phyloP scores from a whole-genome alignment of 2,113 vertebrate species.

The Elaphurus davidianus region DNA sequence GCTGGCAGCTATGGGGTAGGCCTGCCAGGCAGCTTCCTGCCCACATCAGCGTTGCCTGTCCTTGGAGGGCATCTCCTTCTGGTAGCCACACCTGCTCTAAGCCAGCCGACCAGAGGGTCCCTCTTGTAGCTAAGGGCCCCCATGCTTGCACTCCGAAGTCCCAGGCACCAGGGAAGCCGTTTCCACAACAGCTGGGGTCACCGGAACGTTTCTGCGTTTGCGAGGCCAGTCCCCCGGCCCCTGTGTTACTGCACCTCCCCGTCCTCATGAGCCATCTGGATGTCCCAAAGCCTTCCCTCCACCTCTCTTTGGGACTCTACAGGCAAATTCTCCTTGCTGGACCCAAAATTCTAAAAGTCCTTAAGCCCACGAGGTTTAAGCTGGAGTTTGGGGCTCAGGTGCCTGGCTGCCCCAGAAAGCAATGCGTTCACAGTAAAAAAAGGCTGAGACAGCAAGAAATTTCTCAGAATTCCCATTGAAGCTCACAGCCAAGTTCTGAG shows the following conservation, averaged over 20 bases:
- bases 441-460: neutral
- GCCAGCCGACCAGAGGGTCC: neutral
- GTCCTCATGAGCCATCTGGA: neutral
- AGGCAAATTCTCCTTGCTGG: neutral
- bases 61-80: neutral
- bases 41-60: neutral
- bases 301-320: neutral
- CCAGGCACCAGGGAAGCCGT: neutral
- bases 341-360: neutral
- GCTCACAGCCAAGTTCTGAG: neutral
- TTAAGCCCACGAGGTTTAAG: neutral
- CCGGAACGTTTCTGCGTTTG: neutral
- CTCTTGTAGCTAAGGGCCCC: neutral
- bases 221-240: neutral
- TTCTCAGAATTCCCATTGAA: neutral
- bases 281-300: neutral
- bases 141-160: neutral
- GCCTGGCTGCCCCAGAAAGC: neutral
- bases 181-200: neutral
- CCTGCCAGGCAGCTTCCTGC: neutral
- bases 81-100: neutral
- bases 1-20: neutral
- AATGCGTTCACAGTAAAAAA: neutral
- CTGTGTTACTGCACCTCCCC: neutral
- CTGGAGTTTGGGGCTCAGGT: neutral